Evolutionary conservation across 2,888 invertebrate species (phyloP).

Genomic region (Ptychoptera contaminata): DNA sequence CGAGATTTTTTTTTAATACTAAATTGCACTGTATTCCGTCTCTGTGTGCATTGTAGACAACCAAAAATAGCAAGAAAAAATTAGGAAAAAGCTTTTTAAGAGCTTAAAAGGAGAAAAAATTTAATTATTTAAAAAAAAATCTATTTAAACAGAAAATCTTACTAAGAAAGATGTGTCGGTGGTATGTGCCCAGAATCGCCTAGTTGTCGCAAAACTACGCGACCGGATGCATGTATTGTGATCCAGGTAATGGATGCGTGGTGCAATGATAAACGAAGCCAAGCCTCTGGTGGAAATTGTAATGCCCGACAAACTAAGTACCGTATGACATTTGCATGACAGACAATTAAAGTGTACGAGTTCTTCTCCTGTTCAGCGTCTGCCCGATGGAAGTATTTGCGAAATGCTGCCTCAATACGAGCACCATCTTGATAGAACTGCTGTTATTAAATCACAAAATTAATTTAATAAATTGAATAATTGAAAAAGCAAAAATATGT

Average conservation of each 20-base stretch:
- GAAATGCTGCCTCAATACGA: constrained; percentile 89
- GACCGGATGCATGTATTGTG: constrained; percentile 69
- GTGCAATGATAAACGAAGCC: constrained; percentile 82
- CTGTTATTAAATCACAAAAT: constrained; percentile 28
- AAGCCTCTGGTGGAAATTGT: constrained; percentile 93
- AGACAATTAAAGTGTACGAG: constrained; percentile 79
- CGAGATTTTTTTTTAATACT: no score
- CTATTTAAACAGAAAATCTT: no score
- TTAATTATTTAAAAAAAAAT: no score
- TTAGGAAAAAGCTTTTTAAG: no score
- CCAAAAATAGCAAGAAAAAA: no score
- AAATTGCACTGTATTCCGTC: no score
- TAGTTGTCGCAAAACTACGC: constrained; percentile 62
- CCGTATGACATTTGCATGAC: constrained; percentile 95
- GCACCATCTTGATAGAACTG: constrained; percentile 89
- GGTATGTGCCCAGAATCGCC: constrained; percentile 89
- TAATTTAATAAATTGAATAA: constrained; percentile 4
- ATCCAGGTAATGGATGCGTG: constrained; percentile 92
- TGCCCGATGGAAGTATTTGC: constrained; percentile 86
- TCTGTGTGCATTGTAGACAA: no score
- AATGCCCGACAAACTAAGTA: constrained; percentile 92
- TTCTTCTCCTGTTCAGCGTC: constrained; percentile 62
- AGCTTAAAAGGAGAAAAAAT: no score
- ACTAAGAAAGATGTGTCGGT: constrained; percentile 22
- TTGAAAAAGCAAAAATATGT: constrained; percentile 19